Base-by-base conservation (phyloP, 1,140 invertebrate genomes). In the Meloidogyne floridensis region DNA sequence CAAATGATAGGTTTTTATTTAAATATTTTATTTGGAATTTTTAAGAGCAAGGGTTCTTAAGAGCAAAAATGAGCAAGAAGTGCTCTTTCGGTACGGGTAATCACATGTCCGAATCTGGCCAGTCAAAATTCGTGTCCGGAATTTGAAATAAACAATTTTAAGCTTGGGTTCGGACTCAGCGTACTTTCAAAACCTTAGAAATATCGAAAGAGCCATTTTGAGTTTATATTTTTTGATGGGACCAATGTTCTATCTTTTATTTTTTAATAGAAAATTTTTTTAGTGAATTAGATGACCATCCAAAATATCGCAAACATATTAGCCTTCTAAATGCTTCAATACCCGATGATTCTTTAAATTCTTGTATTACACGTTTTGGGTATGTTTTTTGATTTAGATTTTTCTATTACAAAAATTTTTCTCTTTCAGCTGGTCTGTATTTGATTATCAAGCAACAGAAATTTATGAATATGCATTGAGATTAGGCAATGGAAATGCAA, bases 401-500 rank as follows among this genome's bases (percentile, higher is more conserved):
- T 8, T 11, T n/a, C 32, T 32, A 2, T 32, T 32, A 32, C 32
- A 32, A 32, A 32, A 32, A 47, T 51, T 9, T 83, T 72, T 2
- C n/a, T n/a, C 11, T 72, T 83, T 83, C 11, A 86, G 84, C 1
- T 86, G 85, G 85, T 86, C 85, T 18, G 59, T 86, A 43, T 56
- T 87, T 20, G 86, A 86, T 70, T 87, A 82, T 74, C 80, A 84
- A 20, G 85, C 85, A 8, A 86, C 85, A 8, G 85, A 86, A 75
- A 87, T 86, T 43, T 86, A 72, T 20, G 85, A 86, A 11, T 86
- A 78, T 71, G 81, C 85, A 5, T 20, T 79, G 18, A 53, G 73
- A 42, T 42, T 86, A 43, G 80, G 53, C 3, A 73, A 84, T 75
- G 56, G 72, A 43, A 32, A 80, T 18, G 47, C 51, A 9, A 6